Conservation (phyloP, 2,888 invertebrate species). For the Mamestra brassicae region DNA sequence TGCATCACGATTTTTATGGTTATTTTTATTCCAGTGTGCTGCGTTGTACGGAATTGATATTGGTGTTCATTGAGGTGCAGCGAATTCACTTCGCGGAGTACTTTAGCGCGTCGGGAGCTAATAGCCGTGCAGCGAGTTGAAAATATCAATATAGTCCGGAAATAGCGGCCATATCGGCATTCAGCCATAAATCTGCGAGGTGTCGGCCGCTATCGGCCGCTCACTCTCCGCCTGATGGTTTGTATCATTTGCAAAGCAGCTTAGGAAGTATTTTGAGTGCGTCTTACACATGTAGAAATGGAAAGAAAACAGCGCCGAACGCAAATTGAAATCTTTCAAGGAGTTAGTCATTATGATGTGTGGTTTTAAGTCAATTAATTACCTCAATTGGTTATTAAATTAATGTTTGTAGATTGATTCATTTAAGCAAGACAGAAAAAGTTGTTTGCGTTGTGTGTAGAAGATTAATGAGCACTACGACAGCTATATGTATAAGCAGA, state of each 20-base stretch:
- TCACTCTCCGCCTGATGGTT: constrained; percentile 88
- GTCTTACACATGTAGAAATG: constrained; percentile 60
- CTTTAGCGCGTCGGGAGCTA: constrained; percentile 86
- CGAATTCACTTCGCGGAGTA: constrained; percentile 81
- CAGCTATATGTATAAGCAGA: not conserved
- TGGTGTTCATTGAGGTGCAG: constrained; percentile 71
- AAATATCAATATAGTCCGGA: constrained; percentile 87
- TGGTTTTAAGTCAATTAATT: constrained; percentile 56
- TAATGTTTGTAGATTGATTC: constrained; percentile 22
- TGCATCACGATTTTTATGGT: constrained; percentile 49
- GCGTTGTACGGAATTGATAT: constrained; percentile 48
- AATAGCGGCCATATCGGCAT: constrained; percentile 84
- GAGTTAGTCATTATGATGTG: constrained; percentile 57
- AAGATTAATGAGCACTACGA: not conserved
- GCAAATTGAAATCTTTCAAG: constrained; percentile 63
- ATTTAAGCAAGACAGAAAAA: not conserved
- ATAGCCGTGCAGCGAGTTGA: constrained; percentile 82
- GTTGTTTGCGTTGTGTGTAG: not conserved
- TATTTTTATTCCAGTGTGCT: constrained; percentile 59
- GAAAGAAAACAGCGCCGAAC: constrained; percentile 58
- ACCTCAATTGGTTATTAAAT: constrained; percentile 46
- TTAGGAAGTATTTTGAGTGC: constrained; percentile 84
- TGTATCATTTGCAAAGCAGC: constrained; percentile 89
- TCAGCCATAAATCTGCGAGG: constrained; percentile 86
- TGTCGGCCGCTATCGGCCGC: constrained; percentile 87